Conservation (phyloP, 1,140 invertebrate species). For the Zeugodacus cucurbitae region DNA sequence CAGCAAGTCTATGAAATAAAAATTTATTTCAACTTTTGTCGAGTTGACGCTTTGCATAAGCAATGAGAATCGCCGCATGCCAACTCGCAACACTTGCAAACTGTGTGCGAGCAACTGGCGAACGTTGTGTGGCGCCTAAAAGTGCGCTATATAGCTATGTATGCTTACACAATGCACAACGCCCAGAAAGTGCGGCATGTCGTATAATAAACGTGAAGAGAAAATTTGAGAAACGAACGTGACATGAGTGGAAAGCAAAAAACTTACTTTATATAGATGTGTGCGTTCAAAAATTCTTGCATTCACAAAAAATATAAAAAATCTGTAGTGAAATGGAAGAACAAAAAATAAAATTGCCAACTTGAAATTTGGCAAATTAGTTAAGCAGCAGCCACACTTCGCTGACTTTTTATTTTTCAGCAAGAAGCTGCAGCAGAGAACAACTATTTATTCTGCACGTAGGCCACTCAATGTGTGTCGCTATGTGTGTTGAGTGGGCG, state of each 20-base stretch:
- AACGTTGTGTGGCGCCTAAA: constrained; percentile 1
- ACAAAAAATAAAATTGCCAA: not conserved
- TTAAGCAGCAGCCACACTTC: not conserved
- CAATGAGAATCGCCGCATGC: not conserved
- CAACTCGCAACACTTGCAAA: not conserved
- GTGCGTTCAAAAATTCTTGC: not conserved
- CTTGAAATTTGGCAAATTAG: constrained; percentile 31
- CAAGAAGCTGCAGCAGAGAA: not conserved
- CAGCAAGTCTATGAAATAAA: constrained; percentile 35
- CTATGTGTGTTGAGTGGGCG: not conserved
- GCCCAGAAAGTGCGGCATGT: not conserved
- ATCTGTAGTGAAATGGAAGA: not conserved
- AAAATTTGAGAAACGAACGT: not conserved
- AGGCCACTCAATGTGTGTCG: not conserved
- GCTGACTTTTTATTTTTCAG: not conserved
- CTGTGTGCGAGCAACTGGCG: not conserved
- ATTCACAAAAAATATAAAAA: not conserved
- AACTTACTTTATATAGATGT: not conserved
- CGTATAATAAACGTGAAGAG: not conserved
- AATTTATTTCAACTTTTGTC: constrained; percentile 34
- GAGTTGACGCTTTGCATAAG: constrained; percentile 37
- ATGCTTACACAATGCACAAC: not conserved
- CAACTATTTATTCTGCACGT: constrained; percentile 12
- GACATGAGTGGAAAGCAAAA: not conserved
- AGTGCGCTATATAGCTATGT: not conserved